Evolutionary conservation across 92 coral and sea anemone genomes (phyloP).

Genomic region (Epizoanthus scotinus): DNA sequence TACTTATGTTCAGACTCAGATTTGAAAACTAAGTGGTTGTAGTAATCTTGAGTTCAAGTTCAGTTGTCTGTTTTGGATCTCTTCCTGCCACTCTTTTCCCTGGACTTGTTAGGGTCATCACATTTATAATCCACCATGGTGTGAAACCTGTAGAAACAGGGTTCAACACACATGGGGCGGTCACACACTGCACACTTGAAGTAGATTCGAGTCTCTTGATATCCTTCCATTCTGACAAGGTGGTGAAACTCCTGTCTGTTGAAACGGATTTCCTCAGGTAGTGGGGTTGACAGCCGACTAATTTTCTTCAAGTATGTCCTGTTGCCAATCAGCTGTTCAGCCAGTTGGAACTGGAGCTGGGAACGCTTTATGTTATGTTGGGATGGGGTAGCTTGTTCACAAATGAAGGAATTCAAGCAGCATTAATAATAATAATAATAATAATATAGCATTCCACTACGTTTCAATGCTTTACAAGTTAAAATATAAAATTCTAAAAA

Average conservation of each 20-base stretch:
- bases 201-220: conserved; percentile 23
- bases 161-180: conserved; percentile 33
- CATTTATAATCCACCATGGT: conserved; percentile 38
- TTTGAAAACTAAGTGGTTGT: conserved; percentile 2
- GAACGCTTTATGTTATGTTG: conserved; percentile 29
- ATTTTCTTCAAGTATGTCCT: conserved; percentile 35
- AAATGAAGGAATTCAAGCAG: conserved; percentile 16
- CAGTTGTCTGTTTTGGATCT: conserved; percentile 42
- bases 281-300: conserved; percentile 45
- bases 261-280: conserved; percentile 44
- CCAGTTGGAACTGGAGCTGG: conserved; percentile 28
- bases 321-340: conserved; percentile 36
- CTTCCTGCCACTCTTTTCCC: conserved; percentile 52
- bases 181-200: conserved; percentile 41
- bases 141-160: conserved; percentile 41
- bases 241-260: conserved; percentile 26
- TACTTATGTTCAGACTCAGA: neutral
- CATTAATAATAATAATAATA: no score
- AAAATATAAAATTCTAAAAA: no score
- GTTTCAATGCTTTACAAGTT: no score
- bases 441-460: no score
- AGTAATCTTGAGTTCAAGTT: no score
- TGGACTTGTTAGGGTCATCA: conserved; percentile 44
- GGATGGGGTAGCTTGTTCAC: conserved; percentile 28
- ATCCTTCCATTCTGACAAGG: conserved; percentile 29